Evolutionary conservation across 1,140 invertebrate species (phyloP), one percentile per base, ranked within the genome.

Genomic region (Hypothenemus hampei): DNA sequence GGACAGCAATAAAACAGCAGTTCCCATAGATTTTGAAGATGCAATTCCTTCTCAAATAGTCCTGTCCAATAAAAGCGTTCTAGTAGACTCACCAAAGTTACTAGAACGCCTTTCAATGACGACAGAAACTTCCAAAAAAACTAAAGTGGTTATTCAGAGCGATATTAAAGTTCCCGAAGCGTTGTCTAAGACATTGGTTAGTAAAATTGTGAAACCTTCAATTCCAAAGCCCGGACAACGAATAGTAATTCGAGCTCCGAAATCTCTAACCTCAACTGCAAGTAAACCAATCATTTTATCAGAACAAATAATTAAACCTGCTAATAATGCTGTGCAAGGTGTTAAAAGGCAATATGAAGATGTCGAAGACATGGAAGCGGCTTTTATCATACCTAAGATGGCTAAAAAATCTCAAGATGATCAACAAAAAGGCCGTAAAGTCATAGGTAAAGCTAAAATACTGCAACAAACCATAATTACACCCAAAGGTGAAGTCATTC

Each of bases 381-480:
- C 67, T 7, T 71, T 65, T 49, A 65, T 71, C n/a, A 71, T 72
- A 16, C 63, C 63, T 18, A 72, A 70, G 54, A 57, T 45, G 16
- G 57, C 55, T 10, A 62, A 53, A 18, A 68, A 66, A 21, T 63
- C 60, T n/a, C n/a, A n/a, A n/a, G n/a, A n/a, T n/a, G 51, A 29
- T 57, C 6, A 50, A 59, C 36, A 49, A 57, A 13, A 57, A 64
- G 8, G 48, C 24, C 7, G 13, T 43, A 57, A 43, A 43, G 15
- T 33, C 3, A 29, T 20, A 13, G 62, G 63, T 0, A 71, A 71
- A 52, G 62, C 67, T 2, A 69, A 67, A 52, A 72, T 72, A 31
- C 43, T 69, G 10, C 65, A 72, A 40, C 67, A 72, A 58, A 70
- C 70, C 1, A 72, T 72, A 10, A 70, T 70, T 13, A 66, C 66